phyloP scores from a whole-genome alignment of 1,140 invertebrate genomes.

The Drosophila prosaltans region DNA sequence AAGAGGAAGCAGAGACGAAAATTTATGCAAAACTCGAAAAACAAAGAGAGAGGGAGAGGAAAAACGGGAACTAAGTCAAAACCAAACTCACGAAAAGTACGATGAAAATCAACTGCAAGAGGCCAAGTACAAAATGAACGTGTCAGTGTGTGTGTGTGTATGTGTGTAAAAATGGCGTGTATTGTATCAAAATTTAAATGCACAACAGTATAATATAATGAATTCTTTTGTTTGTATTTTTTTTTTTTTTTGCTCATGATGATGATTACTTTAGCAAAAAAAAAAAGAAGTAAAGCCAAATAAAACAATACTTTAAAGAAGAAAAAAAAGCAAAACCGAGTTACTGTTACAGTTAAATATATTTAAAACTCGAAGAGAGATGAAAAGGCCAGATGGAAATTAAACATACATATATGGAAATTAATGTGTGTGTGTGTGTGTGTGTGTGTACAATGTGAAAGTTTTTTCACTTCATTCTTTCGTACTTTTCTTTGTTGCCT shows the following conservation, averaged over 20 bases:
- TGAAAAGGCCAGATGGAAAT: conserved; percentile 57
- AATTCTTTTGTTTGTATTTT: conserved; percentile 77
- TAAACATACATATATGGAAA: conserved; percentile 58
- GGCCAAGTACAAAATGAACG: conserved; percentile 47
- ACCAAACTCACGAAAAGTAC: conserved; percentile 58
- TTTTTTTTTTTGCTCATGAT: conserved; percentile 23
- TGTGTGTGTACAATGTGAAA: conserved; percentile 52
- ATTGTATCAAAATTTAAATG: conserved; percentile 80
- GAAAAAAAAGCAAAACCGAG: conserved; percentile 14
- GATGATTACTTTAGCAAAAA: conserved; percentile 2
- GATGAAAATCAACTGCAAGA: conserved; percentile 66
- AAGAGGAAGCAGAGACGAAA: conserved; percentile 56
- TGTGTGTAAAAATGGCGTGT: conserved; percentile 74
- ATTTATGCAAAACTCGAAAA: conserved; percentile 79
- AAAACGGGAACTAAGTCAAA: conserved; percentile 3
- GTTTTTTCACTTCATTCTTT: conserved; percentile 35
- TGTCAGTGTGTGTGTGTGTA: conserved; percentile 39
- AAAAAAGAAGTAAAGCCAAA: conserved; percentile 19
- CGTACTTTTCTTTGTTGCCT: conserved; percentile 1
- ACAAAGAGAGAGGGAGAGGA: conserved; percentile 32
- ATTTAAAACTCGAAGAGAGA: conserved; percentile 40
- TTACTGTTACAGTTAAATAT: conserved; percentile 31
- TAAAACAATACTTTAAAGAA: conserved; percentile 41
- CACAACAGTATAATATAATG: conserved; percentile 73
- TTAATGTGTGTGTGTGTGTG: conserved; percentile 45